A percentile compares a stretch with the other conserved stretches of the same genome.
Evolutionary conservation across 2,888 invertebrate species (phyloP).

Genomic region (Leucophenga maculata): DNA sequence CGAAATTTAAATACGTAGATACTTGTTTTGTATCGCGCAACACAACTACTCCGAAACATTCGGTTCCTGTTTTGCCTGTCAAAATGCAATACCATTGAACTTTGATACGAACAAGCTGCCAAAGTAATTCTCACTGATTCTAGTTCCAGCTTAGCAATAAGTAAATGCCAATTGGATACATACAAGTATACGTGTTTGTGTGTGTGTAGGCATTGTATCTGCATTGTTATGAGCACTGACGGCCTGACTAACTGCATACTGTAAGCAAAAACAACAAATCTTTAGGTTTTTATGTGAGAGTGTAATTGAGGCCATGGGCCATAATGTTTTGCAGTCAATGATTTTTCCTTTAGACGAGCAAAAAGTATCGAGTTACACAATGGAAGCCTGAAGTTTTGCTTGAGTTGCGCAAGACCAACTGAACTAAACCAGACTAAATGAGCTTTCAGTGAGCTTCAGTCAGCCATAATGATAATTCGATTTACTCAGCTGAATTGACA

Average conservation of each 20-base stretch:
- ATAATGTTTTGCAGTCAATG: slow-evolving; percentile 65
- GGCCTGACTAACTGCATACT: not conserved
- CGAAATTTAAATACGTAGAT: too few species aligned
- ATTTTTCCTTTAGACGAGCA: slow-evolving; percentile 58
- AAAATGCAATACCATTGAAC: slow-evolving; percentile 4
- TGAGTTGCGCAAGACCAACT: slow-evolving; percentile 13
- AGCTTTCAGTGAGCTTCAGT: slow-evolving; percentile 67
- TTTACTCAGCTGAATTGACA: slow-evolving; percentile 66
- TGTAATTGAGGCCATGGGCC: slow-evolving; percentile 67
- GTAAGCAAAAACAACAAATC: slow-evolving; percentile 1
- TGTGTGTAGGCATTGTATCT: slow-evolving; percentile 22
- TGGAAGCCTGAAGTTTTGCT: slow-evolving; percentile 46
- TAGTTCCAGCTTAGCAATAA: too few species aligned
- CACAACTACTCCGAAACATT: too few species aligned
- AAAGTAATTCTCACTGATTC: too few species aligned
- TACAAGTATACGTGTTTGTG: not conserved
- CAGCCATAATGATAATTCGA: slow-evolving; percentile 70
- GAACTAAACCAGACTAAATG: slow-evolving; percentile 51
- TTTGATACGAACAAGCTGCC: not conserved
- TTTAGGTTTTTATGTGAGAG: slow-evolving; percentile 27
- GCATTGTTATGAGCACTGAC: slow-evolving; percentile 32
- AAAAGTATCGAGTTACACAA: slow-evolving; percentile 67
- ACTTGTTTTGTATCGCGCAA: too few species aligned
- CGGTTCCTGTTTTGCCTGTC: too few species aligned
- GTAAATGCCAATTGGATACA: not conserved